Conservation (phyloP, 2,797 vertebrate genomes). For the Eurystomus glaucurus region DNA sequence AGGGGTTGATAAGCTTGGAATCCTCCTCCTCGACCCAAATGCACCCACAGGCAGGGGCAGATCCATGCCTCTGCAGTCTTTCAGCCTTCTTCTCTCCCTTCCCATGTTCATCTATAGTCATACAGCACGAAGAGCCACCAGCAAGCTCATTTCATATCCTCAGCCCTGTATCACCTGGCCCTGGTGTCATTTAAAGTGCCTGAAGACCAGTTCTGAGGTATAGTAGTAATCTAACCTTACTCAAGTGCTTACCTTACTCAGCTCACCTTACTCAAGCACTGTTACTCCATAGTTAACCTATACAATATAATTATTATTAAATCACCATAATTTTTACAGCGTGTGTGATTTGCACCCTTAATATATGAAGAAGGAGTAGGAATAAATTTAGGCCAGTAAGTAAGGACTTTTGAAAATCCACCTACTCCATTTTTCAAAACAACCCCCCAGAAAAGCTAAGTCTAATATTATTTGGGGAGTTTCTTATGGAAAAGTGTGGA, state of each 20-base stretch:
- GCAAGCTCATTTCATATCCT: neutral
- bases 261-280: neutral
- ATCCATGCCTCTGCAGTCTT: neutral
- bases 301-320: neutral
- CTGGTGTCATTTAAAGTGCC: neutral
- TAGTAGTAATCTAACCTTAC: neutral
- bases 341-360: neutral
- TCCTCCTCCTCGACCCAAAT: neutral
- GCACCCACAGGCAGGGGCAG: rapidly evolving
- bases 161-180: neutral
- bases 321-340: neutral
- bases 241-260: neutral
- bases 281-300: neutral
- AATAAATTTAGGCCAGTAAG: neutral
- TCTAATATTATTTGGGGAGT: neutral
- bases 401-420: neutral
- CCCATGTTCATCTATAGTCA: neutral
- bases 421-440: neutral
- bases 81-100: neutral
- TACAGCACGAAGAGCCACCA: rapidly evolving
- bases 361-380: neutral
- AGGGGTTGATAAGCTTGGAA: constrained; percentile 9
- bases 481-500: neutral
- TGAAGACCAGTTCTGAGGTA: neutral
- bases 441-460: neutral